Evolutionary conservation across 2,888 invertebrate genomes (phyloP).

Genomic region (Matsumyia berberina): DNA sequence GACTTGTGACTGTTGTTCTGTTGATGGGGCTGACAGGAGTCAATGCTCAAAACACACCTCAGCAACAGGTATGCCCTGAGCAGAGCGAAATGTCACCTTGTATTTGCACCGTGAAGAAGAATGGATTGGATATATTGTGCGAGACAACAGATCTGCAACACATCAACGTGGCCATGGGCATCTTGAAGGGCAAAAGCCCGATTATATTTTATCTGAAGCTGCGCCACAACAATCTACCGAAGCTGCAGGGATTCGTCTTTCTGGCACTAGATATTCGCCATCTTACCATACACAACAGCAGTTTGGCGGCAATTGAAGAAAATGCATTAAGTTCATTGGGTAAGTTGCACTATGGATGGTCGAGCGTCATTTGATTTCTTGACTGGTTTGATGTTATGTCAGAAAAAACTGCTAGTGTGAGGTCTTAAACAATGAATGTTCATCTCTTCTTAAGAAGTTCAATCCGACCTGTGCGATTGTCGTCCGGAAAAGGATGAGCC

Average conservation of each 20-base stretch:
- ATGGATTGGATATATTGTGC: conserved; percentile 94
- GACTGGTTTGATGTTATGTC: no score
- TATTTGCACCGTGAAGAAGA: conserved; percentile 93
- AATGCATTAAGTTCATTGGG: conserved; percentile 94
- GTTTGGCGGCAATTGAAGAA: conserved; percentile 93
- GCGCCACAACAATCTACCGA: conserved; percentile 93
- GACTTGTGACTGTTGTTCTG: conserved; percentile 39
- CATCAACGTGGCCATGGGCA: conserved; percentile 92
- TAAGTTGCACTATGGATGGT: conserved; percentile 83
- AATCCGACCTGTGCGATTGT: no score
- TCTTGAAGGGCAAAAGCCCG: conserved; percentile 91
- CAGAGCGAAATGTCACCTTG: conserved; percentile 91
- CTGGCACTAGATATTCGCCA: conserved; percentile 94
- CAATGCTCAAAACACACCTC: conserved; percentile 80
- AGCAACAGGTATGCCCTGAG: conserved; percentile 90
- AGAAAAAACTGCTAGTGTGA: no score
- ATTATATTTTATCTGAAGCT: conserved; percentile 95
- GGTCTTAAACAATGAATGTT: no score
- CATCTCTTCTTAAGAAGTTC: no score
- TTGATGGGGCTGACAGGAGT: conserved; percentile 50
- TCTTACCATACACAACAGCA: conserved; percentile 94
- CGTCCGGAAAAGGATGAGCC: no score
- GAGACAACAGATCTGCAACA: conserved; percentile 93
- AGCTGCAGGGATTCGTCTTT: conserved; percentile 93
- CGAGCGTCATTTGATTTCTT: no score